Evolutionary conservation across 2,888 invertebrate genomes (phyloP), one percentile per base, ranked within the genome.

Genomic region (Drosophila ustulata): DNA sequence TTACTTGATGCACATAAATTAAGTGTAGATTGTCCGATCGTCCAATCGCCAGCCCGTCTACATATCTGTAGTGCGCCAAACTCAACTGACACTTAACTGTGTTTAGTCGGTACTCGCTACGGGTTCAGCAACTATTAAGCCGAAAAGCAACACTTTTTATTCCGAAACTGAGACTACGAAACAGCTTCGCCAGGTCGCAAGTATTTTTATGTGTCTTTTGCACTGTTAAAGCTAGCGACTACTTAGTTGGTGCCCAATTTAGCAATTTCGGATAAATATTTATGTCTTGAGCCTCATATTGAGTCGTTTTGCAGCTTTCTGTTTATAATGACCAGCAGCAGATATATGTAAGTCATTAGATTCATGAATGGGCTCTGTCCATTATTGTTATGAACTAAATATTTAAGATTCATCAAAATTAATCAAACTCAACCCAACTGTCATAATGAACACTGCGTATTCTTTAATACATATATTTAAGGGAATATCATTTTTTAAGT

Each of bases 231-330:
- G 71, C 82, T 82, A 88, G 65, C 69, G 68, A 80, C 85, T 85
- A 79, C 72, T 85, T 85, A 84, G 66, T 85, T 85, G 81, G 69
- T 71, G 82, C 75, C 82, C 78, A 80, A 81, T 89, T 89, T 89
- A 89, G 85, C 66, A 63, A 82, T 68, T 75, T 13, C 73, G 80
- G 73, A 67, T 84, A 78, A 84, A 84, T 84, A 84, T 88, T 84
- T 86, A 84, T 84, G 84, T 79, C 61, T 77, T 71, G 34, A 80
- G 74, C 80, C 78, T 78, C 71, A 69, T 76, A 67, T 76, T 51
- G 34, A 75, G 76, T 32, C 62, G 45, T 18, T 13, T 50, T 25
- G n/a, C 13, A 34, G 32, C 39, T 30, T 37, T 53, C 30, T 50
- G 52, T 59, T 68, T 65, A 71, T 77, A 80, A 66, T 74, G 74